A percentile compares a stretch with the other conserved stretches of the same genome.
These are phyloP conservation scores for Aproaerema taeniolella DNA, from an alignment of 2,888 invertebrate genomes.

Conservation along the genomic window DNA sequence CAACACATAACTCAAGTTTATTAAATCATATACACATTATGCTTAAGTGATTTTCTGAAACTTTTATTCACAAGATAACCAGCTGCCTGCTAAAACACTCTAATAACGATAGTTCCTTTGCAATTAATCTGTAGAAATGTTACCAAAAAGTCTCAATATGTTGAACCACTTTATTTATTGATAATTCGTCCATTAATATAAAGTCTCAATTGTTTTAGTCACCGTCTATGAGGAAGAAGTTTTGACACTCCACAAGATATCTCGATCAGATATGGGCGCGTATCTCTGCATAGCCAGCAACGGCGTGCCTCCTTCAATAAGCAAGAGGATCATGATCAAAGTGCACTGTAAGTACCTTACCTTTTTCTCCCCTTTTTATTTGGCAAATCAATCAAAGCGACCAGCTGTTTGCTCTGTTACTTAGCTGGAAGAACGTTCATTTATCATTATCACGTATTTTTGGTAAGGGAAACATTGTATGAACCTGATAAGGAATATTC, in stretches of 20 bases:
- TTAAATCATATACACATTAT: too few species aligned
- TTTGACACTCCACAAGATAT: slow-evolving; percentile 86
- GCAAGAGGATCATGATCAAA: slow-evolving; percentile 91
- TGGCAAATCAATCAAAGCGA: slow-evolving; percentile 18
- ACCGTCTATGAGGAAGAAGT: slow-evolving; percentile 85
- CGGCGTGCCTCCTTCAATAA: slow-evolving; percentile 91
- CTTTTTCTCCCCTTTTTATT: slow-evolving; percentile 14
- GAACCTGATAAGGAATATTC: slow-evolving; percentile 1
- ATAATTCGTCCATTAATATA: too few species aligned
- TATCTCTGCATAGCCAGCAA: slow-evolving; percentile 94
- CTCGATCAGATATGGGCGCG: slow-evolving; percentile 92
- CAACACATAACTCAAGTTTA: too few species aligned
- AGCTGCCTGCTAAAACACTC: too few species aligned
- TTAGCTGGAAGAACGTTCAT: slow-evolving; percentile 9
- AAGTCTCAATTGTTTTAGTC: too few species aligned
- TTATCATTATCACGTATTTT: slow-evolving; percentile 13
- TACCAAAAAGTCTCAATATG: too few species aligned
- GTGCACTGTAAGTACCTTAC: slow-evolving; percentile 88
- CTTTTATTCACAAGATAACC: too few species aligned
- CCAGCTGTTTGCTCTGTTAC: slow-evolving; percentile 17
- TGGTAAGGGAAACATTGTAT: neutral
- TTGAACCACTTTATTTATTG: too few species aligned
- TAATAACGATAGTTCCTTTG: too few species aligned
- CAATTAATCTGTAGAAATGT: too few species aligned
- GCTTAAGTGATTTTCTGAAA: too few species aligned